Base-by-base conservation (phyloP, 1,140 invertebrate genomes). In the Panulirus ornatus region DNA sequence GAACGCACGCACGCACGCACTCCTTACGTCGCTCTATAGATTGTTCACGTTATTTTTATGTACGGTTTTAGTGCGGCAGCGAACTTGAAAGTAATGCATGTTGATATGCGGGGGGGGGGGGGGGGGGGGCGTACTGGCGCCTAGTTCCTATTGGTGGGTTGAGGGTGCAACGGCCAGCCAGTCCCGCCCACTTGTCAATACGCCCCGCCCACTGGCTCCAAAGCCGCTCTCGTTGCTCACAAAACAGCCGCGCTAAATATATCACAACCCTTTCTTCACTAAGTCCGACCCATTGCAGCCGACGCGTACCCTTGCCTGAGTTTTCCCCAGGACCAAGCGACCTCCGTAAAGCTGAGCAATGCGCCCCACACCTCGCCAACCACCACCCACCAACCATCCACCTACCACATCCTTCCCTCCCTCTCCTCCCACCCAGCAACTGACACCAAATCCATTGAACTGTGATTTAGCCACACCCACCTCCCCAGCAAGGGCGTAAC, bases 151-250 rank as follows among this genome's bases (percentile, higher is more conserved):
- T 30, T 14, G n/a, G 76, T 79, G 16, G 76, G 44, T 9, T 36
- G 47, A 51, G 40, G 27, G n/a, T 22, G 73, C 36, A 38, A 38
- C 73, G 16, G 66, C n/a, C n/a, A n/a, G 63, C 36, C 36, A 44
- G 73, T 36, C 75, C 84, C 84, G 73, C 84, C 84, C 75, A 54
- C 84, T 87, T 79, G 73, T 66, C 84, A 78, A 76, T 76, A 58
- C 51, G 51, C 47, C 75, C 73, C 75, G 73, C 84, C 84, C 73
- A 76, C 71, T 30, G 54, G 27, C 44, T 66, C 47, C 54, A 58
- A 58, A 63, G 34, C 75, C 73, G n/a, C 73, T 54, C 73, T 63
- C 73, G 66, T 83, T 83, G 51, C 34, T 78, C 51, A 87, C 84
- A 63, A 83, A 83, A 66, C 34, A 36, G 16, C 36, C 51, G 38